phyloP scores from a whole-genome alignment of 2,113 vertebrate genomes.

The Microcebus lehilahytsara region DNA sequence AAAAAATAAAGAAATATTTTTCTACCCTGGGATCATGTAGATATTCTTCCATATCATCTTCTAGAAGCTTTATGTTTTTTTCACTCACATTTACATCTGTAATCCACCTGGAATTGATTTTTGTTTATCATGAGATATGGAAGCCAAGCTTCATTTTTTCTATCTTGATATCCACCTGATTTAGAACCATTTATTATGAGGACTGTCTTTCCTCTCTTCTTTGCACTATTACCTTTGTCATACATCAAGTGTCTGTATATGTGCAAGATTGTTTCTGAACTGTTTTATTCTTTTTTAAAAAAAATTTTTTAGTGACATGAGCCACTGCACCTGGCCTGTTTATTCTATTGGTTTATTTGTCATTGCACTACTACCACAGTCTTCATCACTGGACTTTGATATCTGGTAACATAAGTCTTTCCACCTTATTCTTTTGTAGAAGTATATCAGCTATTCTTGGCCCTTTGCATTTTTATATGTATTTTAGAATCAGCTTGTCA shows the following conservation, averaged over 20 bases:
- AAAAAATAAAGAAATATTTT: neutral
- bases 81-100: neutral
- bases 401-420: slow-evolving; percentile 22
- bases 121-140: slow-evolving; percentile 15
- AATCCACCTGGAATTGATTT: neutral
- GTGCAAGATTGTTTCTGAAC: slow-evolving; percentile 34
- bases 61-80: slow-evolving; percentile 38
- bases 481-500: slow-evolving; percentile 1
- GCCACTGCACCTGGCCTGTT: neutral
- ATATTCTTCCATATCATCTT: neutral
- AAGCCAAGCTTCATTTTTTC: neutral
- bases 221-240: neutral
- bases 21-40: neutral
- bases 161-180: slow-evolving; percentile 14
- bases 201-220: neutral
- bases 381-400: neutral
- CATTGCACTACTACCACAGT: neutral
- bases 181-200: slow-evolving; percentile 9
- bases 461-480: neutral
- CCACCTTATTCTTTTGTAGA: slow-evolving; percentile 30
- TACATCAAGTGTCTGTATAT: neutral
- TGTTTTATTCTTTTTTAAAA: neutral
- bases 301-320: no score
- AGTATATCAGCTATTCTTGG: neutral
- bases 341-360: slow-evolving; percentile 39